Conservation (phyloP, 2,888 invertebrate genomes). For the Cataglyphis livida region DNA sequence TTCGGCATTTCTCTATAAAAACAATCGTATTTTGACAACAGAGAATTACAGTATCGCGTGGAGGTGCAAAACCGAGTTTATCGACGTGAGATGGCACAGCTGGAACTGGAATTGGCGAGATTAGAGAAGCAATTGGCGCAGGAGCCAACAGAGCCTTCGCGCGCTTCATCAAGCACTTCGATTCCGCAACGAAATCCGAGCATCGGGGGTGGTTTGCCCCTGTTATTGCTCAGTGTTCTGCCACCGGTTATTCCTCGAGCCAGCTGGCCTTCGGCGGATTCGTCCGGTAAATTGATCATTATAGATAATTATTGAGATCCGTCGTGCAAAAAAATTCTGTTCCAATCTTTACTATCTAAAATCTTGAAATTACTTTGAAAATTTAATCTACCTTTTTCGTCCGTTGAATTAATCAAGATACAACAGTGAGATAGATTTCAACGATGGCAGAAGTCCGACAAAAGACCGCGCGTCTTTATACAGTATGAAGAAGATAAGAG, state of each 20-base stretch:
- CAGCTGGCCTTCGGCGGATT: slow-evolving; percentile 92
- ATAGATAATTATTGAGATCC: slow-evolving; percentile 28
- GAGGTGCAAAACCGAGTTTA: slow-evolving; percentile 97
- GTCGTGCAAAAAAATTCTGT: slow-evolving; percentile 61
- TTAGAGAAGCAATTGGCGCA: slow-evolving; percentile 89
- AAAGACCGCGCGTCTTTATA: not conserved
- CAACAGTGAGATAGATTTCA: not conserved
- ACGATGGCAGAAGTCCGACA: not conserved
- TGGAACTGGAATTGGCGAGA: slow-evolving; percentile 92
- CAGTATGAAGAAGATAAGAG: slow-evolving; percentile 23
- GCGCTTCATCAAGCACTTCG: slow-evolving; percentile 87
- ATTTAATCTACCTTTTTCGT: not conserved
- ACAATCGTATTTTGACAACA: slow-evolving; percentile 15
- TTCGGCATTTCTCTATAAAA: not conserved
- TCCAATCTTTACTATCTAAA: not conserved
- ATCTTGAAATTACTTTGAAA: slow-evolving; percentile 1
- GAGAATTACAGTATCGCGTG: slow-evolving; percentile 93
- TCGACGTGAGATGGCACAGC: slow-evolving; percentile 92
- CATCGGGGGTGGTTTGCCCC: slow-evolving; percentile 90
- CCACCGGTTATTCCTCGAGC: slow-evolving; percentile 92
- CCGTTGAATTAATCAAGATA: slow-evolving; percentile 3
- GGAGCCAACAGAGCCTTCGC: slow-evolving; percentile 86
- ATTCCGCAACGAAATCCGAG: slow-evolving; percentile 89
- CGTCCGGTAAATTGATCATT: slow-evolving; percentile 76
- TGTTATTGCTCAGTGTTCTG: slow-evolving; percentile 90